A percentile compares a stretch with the other conserved stretches of the same genome.
phyloP scores from a whole-genome alignment of 2,797 vertebrate genomes.

The Chaetophractus vellerosus region DNA sequence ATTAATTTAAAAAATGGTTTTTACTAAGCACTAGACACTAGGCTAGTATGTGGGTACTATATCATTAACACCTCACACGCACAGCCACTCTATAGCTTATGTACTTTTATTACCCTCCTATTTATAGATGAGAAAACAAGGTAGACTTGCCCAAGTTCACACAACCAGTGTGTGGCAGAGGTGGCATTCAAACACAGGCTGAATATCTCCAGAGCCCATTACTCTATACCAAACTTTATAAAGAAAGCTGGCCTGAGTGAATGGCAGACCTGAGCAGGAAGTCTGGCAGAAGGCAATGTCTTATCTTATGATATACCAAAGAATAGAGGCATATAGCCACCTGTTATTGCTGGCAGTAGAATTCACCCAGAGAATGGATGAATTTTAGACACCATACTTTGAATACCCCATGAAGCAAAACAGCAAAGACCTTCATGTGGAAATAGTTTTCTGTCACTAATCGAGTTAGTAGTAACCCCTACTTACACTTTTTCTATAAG shows the following conservation, averaged over 20 bases:
- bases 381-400: not conserved
- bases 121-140: not conserved
- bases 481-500: not conserved
- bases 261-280: not conserved
- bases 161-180: not conserved
- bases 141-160: not conserved
- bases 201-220: not conserved
- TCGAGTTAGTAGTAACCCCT: not conserved
- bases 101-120: not conserved
- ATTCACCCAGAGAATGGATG: not conserved
- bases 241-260: not conserved
- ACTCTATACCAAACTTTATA: not conserved
- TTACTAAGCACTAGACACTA: not conserved
- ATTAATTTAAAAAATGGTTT: not conserved
- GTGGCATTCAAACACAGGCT: not conserved
- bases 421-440: not conserved
- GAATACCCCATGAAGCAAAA: not conserved
- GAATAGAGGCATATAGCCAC: not conserved
- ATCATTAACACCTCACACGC: not conserved
- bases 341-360: not conserved
- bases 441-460: not conserved
- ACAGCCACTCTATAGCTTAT: not conserved
- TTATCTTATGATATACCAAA: not conserved
- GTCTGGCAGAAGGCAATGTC: not conserved
- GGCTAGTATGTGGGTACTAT: not conserved